phyloP scores from a whole-genome alignment of 2,113 vertebrate species.

The Acrocephalus arundinaceus region DNA sequence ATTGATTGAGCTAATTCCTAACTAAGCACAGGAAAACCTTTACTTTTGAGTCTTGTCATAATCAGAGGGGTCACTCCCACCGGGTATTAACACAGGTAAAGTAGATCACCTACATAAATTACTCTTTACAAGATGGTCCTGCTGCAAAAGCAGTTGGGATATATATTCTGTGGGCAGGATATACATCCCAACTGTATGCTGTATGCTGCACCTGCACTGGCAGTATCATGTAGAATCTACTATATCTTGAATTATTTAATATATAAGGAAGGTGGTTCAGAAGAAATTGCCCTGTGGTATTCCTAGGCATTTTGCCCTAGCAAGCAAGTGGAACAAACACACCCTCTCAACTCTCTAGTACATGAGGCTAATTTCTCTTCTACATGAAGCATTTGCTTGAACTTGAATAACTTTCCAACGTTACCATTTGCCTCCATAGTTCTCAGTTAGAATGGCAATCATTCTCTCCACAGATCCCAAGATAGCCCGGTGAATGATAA shows the following conservation, averaged over 20 bases:
- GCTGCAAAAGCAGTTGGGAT: background rate
- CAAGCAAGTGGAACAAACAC: background rate
- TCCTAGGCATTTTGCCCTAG: rapidly evolving
- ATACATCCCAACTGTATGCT: background rate
- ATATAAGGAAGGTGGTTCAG: background rate
- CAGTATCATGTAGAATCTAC: background rate
- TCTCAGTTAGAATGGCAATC: slow-evolving; percentile 97
- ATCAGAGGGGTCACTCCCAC: background rate
- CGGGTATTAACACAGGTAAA: background rate
- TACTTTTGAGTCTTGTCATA: background rate
- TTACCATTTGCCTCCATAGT: slow-evolving; percentile 99
- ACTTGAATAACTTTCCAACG: background rate
- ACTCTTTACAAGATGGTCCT: background rate
- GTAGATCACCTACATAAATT: background rate
- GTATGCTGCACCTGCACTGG: background rate
- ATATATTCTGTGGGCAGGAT: background rate
- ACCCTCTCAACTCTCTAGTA: background rate
- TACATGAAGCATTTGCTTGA: background rate
- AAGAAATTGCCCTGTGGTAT: background rate
- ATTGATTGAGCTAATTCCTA: background rate
- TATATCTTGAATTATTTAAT: background rate
- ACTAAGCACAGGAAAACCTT: background rate
- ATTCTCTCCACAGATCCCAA: slow-evolving; percentile 97
- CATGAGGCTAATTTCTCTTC: background rate
- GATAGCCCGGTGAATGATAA: slow-evolving; percentile 96